Base-by-base conservation (phyloP, 2,888 invertebrate species). In the Drosophila stalkeri region DNA sequence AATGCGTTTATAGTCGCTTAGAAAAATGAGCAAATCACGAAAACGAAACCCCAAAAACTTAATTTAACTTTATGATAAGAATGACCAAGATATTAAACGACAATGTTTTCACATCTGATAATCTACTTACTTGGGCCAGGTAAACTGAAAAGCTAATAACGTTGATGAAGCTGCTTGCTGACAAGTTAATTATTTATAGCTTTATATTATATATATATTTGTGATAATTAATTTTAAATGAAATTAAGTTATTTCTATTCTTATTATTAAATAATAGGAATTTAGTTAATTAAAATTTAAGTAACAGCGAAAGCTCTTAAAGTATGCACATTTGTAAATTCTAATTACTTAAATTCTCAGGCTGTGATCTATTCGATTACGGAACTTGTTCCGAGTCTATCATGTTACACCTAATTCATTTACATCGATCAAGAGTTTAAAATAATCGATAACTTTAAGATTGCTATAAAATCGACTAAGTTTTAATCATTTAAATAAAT, bases 1-100 rank as follows among this genome's bases (percentile, higher is more conserved):
- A 74, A 54, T 67, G 65, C 64, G 71, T 61, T 52, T 20, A 31
- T 20, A 56, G 47, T 43, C 69, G 46, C 33, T 35, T 33, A 44
- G 67, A 68, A 63, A 65, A 57, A 63, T 52, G 63, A 35, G 67
- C 41, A 61, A 75, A 67, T 75, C 77, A 63, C 31, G 35, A 60
- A 61, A 64, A 74, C 39, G 51, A 56, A 41, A 57, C 67, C 41
- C 61, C 37, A 56, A 75, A 77, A 77, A 75, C 72, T 72, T 78
- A 75, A 78, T 78, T 78, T 51, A 75, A 75, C 68, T 78, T 78
- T 66, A 75, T 39, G 72, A 61, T 72, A 72, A 78, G 68, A 78
- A 75, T 72, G 75, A 8, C 62, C 64, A 61, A 67, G 51, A 68
- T 52, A 72, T 71, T 77, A 64, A 31, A 54, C 64, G 44, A 63